phyloP scores from a whole-genome alignment of 2,888 invertebrate genomes.

The Steinernema carpocapsae region DNA sequence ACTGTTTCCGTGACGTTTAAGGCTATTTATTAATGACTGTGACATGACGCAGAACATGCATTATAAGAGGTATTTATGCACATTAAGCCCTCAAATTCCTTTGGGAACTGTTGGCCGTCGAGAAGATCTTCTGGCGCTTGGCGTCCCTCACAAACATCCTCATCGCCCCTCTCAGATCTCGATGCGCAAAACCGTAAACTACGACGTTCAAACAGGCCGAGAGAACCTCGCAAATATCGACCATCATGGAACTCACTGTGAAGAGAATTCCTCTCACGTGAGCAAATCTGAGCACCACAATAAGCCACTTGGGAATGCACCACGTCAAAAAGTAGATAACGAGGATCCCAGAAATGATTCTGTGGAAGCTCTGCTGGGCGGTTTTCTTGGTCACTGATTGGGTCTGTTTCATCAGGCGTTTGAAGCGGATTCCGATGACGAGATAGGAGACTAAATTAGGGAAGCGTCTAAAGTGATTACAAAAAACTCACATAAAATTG shows the following conservation, averaged over 20 bases:
- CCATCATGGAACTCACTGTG: neutral
- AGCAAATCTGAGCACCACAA: neutral
- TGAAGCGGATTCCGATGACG: neutral
- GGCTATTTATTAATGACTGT: too few relatives aligned
- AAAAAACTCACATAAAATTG: neutral
- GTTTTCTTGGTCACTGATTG: neutral
- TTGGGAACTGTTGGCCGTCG: too few relatives aligned
- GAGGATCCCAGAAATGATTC: neutral
- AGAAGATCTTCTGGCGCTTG: too few relatives aligned
- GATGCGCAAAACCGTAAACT: neutral
- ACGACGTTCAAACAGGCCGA: constrained; percentile 1
- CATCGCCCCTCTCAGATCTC: neutral
- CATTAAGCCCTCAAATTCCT: too few relatives aligned
- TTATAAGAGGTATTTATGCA: too few relatives aligned
- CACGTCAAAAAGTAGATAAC: constrained; percentile 15
- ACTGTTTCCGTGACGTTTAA: too few relatives aligned
- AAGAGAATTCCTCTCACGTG: neutral
- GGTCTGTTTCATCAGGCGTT: neutral
- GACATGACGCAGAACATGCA: too few relatives aligned
- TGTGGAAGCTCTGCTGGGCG: neutral
- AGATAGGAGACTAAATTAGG: neutral
- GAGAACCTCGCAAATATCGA: neutral
- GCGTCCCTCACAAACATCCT: too few relatives aligned
- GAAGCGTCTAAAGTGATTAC: neutral
- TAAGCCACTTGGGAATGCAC: constrained; percentile 25